phyloP scores from a whole-genome alignment of 2,113 vertebrate species.

The Amphiprion percula region DNA sequence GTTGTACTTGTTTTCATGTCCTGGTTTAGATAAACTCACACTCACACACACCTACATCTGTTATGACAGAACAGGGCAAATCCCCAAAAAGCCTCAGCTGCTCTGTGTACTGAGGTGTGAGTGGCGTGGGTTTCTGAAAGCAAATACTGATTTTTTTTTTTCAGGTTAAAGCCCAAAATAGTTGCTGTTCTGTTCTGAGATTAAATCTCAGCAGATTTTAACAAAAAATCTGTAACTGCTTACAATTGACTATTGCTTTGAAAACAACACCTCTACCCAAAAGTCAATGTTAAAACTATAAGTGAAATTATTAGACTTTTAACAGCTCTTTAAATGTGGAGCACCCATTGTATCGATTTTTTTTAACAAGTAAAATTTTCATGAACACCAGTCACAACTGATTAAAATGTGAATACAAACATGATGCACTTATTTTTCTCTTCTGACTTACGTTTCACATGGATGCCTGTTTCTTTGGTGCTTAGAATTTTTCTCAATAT shows the following conservation, averaged over 20 bases:
- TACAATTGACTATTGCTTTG: neutral
- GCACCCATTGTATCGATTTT: neutral
- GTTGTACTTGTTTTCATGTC: conserved; percentile 15
- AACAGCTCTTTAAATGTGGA: neutral
- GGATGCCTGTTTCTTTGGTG: neutral
- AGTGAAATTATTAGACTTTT: conserved; percentile 1
- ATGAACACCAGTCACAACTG: neutral
- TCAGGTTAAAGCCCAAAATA: conserved; percentile 29
- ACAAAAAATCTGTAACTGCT: neutral
- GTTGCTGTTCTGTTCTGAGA: conserved; percentile 9
- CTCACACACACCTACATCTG: conserved; percentile 3
- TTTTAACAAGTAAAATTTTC: neutral
- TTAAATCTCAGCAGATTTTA: conserved; percentile 24
- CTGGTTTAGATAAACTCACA: conserved; percentile 27
- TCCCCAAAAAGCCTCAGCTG: conserved; percentile 19
- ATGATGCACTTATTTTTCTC: too few species aligned
- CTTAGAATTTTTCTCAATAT: neutral
- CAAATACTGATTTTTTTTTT: conserved; percentile 29
- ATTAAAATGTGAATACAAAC: neutral
- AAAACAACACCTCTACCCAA: conserved; percentile 3
- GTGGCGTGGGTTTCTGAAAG: conserved; percentile 2
- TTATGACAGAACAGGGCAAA: conserved; percentile 18
- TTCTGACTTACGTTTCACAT: neutral
- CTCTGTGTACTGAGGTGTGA: conserved; percentile 7
- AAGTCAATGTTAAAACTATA: neutral